Percentiles rank a stretch among this genome's conserved stretches.
These are phyloP conservation scores for Daboia siamensis DNA, from an alignment of 2,113 vertebrate species.

Conservation along the genomic window DNA sequence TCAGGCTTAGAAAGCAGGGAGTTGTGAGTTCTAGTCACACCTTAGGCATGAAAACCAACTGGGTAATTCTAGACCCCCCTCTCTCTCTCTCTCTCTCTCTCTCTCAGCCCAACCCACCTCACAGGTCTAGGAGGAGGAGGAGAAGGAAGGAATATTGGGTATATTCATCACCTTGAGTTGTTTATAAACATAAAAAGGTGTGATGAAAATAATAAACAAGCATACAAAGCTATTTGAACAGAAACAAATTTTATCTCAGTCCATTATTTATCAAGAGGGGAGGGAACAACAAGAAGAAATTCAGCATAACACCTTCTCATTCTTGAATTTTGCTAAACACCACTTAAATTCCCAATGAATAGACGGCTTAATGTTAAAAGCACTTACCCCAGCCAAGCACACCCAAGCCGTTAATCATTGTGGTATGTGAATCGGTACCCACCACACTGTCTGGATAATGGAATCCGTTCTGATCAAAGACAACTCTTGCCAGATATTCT, in stretches of 20 bases:
- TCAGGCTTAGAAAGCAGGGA: neutral
- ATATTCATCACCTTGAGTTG: neutral
- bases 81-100: neutral
- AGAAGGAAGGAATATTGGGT: neutral
- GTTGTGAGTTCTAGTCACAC: neutral
- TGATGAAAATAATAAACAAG: neutral
- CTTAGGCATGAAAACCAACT: neutral
- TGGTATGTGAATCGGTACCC: constrained; percentile 97
- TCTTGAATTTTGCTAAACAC: neutral
- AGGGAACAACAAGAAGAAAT: neutral
- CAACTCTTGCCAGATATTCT: constrained; percentile 92
- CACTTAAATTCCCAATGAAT: neutral
- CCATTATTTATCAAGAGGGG: neutral
- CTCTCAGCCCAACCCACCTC: neutral
- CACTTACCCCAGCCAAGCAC: constrained; percentile 94
- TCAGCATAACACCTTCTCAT: neutral
- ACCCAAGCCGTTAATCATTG: constrained; percentile 96
- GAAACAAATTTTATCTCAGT: neutral
- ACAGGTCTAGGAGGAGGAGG: neutral
- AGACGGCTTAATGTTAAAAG: neutral
- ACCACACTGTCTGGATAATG: constrained; percentile 96
- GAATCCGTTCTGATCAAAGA: constrained; percentile 84
- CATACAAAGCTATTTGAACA: neutral
- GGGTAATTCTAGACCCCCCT: neutral
- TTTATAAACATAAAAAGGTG: neutral